Base-by-base conservation (phyloP, 2,113 vertebrate species). In the Cercopithecus mona region DNA sequence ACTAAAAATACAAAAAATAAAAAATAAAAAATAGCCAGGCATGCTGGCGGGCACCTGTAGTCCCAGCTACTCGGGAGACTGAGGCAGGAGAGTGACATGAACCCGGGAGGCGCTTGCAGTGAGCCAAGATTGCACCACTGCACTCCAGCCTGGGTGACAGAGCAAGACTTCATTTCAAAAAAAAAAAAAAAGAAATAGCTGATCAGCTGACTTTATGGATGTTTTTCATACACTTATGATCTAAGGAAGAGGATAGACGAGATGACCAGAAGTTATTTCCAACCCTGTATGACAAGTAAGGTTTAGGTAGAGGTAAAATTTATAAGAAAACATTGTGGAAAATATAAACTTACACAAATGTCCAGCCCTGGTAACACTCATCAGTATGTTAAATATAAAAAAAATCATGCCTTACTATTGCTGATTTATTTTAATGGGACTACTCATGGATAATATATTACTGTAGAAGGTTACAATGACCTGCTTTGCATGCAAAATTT, bases 361-460 rank as follows among this genome's bases (percentile, higher is more conserved):
- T 88, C 79, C 88, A 94, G 76, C 92, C 12, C 59, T 85, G 40
- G 59, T 79, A 88, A 84, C 13, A n/a, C 52, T 96, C 87, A 95
- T 96, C 92, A 95, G 50, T 82, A 94, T 57, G 70, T 83, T 96
- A 97, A 88, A 81, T 57, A 57, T 61, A 84, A 94, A 85, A 48
- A 95, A 97, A 95, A 95, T 90, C 20, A 87, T 72, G 45, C 52
- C 75, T 95, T 96, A 88, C 57, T 97, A 68, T 90, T 94, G 64
- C 45, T 96, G 81, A 96, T 95, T 96, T 95, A 96, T 96, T 97
- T 95, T 95, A 90, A 93, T 35, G 94, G 40, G 52, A 68, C 73
- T n/a, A 97, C n/a, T 97, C 72, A n/a, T 1, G 4, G 82, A 93
- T 97, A 91, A 94, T 82, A 10, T 20, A 96, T 96, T 72, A 78